These are phyloP conservation scores for Atrichornis clamosus DNA, from an alignment of 2,113 vertebrate species.

Conservation along the genomic window DNA sequence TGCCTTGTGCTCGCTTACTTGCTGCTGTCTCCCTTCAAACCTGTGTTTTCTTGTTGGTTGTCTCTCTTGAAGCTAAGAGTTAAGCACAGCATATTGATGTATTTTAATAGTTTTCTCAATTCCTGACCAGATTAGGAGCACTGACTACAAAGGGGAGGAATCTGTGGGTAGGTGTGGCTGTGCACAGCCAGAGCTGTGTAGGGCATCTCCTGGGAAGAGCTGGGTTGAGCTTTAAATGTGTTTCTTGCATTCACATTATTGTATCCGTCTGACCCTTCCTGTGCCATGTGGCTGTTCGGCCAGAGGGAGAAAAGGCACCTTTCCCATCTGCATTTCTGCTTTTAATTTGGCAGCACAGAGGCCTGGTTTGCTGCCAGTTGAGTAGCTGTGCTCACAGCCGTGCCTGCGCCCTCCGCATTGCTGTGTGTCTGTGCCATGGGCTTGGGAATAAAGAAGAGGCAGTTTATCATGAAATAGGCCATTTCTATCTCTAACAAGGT, in stretches of 20 bases:
- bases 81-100: background rate
- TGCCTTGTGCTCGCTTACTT: background rate
- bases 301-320: background rate
- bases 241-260: background rate
- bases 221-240: background rate
- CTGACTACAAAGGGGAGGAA: background rate
- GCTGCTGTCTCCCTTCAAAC: background rate
- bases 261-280: background rate
- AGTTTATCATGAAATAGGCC: background rate
- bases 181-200: background rate
- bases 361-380: conserved; percentile 2
- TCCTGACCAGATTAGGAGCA: background rate
- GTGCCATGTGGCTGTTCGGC: background rate
- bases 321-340: background rate
- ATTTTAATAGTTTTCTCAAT: background rate
- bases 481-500: background rate
- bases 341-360: background rate
- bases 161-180: background rate
- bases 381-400: background rate
- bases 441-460: background rate
- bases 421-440: background rate
- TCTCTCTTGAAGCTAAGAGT: background rate
- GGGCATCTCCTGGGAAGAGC: background rate
- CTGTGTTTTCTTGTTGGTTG: background rate
- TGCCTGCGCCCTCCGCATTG: accelerated